Percentiles rank a stretch among this genome's conserved stretches.
Evolutionary conservation across 2,797 vertebrate species (phyloP).

Genomic region (Vipera latastei): DNA sequence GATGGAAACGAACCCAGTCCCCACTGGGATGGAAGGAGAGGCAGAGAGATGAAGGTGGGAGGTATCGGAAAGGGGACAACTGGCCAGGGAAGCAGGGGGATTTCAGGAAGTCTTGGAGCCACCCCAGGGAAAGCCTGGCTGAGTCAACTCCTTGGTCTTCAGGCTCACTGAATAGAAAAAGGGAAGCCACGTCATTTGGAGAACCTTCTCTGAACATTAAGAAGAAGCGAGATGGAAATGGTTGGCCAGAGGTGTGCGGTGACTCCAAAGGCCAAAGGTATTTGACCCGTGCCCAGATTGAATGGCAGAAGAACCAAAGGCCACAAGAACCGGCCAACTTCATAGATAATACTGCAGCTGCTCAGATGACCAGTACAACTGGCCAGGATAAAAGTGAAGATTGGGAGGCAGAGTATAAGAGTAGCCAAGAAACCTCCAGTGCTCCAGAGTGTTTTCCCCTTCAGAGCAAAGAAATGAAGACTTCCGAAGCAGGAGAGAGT

Average conservation of each 20-base stretch:
- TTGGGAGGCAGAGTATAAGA: constrained; percentile 24
- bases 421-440: background rate
- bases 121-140: background rate
- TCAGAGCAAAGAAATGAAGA: background rate
- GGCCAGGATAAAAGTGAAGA: constrained; percentile 4
- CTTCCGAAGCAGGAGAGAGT: background rate
- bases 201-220: background rate
- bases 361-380: background rate
- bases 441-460: background rate
- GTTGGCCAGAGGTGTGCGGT: background rate
- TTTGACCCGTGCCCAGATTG: background rate
- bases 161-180: background rate
- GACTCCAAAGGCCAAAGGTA: background rate
- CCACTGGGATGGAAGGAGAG: background rate
- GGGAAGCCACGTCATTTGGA: constrained; percentile 13
- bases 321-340: background rate
- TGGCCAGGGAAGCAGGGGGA: background rate
- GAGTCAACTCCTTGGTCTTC: background rate
- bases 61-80: background rate
- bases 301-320: constrained; percentile 14
- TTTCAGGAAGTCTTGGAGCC: background rate
- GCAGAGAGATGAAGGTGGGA: background rate
- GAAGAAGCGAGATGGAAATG: constrained; percentile 7
- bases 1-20: background rate
- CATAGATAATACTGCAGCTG: background rate